Base-by-base conservation (phyloP, 2,113 vertebrate genomes). In the Upupa epops region DNA sequence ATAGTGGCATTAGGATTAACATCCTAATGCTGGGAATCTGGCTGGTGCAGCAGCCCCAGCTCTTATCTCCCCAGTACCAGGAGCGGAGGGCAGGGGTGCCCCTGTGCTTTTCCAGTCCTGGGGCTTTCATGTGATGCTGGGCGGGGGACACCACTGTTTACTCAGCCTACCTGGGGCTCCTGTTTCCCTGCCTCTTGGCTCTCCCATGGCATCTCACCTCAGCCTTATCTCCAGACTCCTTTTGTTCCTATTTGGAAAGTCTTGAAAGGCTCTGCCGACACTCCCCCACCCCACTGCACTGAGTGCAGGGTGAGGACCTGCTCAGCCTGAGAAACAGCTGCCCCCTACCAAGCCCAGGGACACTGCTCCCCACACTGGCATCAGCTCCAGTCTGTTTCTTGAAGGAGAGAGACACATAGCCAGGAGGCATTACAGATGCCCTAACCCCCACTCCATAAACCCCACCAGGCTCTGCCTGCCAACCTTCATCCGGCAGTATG, bases 401-500 rank as follows among this genome's bases (percentile, higher is more conserved):
- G 34, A 72, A 61, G 63, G 46, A 80, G 13, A 31, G 42, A 55
- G 49, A 17, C 14, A 8, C 37, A 12, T 76, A 40, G 24, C 48
- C 59, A 66, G 55, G 32, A 36, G 51, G 36, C 7, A 5, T 18
- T 36, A 36, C 16, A 8, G 49, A 17, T 9, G 36, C 40, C 49
- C 42, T 36, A 9, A 69, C 11, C 46, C 82, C 68, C 28, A 34
- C 4, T 31, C 51, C 52, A 29, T 46, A 12, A 65, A 24, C 25
- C 14, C 31, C 2, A 1, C 3, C 64, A 6, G 0, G 25, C 55
- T 45, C 19, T 18, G 16, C 37, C 64, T 36, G 21, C 90, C 46
- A 89, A 98, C 98, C 98, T 98, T 98, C 98, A 98, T 98, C 85
- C 97, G 96, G 88, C 98, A 98, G 95, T 98, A 98, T 3, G 97